These are phyloP conservation scores for Natrix natrix DNA, from an alignment of 2,797 vertebrate species.

Conservation along the genomic window DNA sequence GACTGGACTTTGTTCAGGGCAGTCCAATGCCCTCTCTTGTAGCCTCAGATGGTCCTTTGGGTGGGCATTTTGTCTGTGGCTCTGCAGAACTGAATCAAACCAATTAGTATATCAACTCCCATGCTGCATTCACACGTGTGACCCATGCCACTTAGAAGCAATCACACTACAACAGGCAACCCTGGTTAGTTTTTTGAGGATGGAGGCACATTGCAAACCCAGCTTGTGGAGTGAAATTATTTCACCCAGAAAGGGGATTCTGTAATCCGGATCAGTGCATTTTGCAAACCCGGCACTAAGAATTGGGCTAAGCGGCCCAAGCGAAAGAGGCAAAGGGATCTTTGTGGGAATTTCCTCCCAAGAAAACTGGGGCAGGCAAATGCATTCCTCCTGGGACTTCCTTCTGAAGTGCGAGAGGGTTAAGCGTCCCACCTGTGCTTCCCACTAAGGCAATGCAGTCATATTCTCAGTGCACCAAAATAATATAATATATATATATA, in stretches of 20 bases:
- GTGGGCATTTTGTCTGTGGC: background rate
- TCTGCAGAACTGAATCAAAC: background rate
- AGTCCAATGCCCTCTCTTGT: background rate
- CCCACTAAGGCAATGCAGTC: background rate
- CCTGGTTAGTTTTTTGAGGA: background rate
- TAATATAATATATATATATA: background rate
- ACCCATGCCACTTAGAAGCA: background rate
- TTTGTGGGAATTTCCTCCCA: background rate
- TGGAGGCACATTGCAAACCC: background rate
- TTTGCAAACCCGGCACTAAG: background rate
- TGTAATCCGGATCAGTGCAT: background rate
- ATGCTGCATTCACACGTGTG: background rate
- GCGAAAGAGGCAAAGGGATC: background rate
- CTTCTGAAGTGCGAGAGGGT: background rate
- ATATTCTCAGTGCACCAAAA: background rate
- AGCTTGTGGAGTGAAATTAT: background rate
- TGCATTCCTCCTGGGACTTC: background rate
- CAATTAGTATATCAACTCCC: background rate
- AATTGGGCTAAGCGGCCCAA: background rate
- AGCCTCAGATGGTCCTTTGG: background rate
- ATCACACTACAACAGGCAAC: background rate
- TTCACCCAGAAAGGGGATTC: background rate
- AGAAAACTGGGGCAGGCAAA: background rate
- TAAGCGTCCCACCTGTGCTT: background rate
- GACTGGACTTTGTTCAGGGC: background rate